Percentiles rank a stretch among this genome's conserved stretches.
Conservation (phyloP, 1,140 invertebrate genomes). For the Galendromus occidentalis region DNA sequence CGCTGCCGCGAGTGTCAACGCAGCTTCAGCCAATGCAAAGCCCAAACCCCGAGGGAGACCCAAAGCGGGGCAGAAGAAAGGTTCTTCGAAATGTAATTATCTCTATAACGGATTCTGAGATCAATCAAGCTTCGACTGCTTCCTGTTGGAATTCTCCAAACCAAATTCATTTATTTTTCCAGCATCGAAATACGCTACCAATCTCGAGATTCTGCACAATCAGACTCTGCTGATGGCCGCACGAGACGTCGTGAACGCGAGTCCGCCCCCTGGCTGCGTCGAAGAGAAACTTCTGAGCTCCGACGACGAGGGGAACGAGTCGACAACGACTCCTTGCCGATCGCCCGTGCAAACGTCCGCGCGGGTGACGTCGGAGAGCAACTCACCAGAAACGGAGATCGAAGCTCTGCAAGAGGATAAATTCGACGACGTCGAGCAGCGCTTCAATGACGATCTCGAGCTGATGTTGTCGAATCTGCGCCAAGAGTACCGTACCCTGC, state of each 20-base stretch:
- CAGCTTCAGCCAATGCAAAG: constrained; percentile 2
- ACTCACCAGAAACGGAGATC: no score
- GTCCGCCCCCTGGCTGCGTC: constrained; percentile 61
- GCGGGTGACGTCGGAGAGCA: no score
- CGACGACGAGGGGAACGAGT: background rate
- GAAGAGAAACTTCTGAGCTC: constrained; percentile 47
- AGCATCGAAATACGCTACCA: constrained; percentile 39
- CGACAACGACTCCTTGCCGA: no score
- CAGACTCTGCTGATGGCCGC: constrained; percentile 69
- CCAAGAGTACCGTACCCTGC: constrained; percentile 56
- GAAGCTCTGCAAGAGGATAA: no score
- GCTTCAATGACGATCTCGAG: constrained; percentile 52
- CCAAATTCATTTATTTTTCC: constrained; percentile 33
- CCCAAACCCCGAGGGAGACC: constrained; percentile 21
- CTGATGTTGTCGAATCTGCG: constrained; percentile 60
- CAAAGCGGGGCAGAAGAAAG: constrained; percentile 28
- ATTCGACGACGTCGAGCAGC: no score
- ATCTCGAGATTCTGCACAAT: constrained; percentile 67
- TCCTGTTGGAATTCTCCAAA: no score
- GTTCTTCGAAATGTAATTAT: no score
- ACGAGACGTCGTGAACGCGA: constrained; percentile 20
- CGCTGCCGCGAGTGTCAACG: constrained; percentile 19
- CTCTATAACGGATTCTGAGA: no score
- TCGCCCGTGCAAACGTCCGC: no score
- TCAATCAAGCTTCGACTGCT: no score